Evolutionary conservation across 2,113 vertebrate species (phyloP), one percentile per base, ranked within the genome.

Genomic region (Proteles cristata): DNA sequence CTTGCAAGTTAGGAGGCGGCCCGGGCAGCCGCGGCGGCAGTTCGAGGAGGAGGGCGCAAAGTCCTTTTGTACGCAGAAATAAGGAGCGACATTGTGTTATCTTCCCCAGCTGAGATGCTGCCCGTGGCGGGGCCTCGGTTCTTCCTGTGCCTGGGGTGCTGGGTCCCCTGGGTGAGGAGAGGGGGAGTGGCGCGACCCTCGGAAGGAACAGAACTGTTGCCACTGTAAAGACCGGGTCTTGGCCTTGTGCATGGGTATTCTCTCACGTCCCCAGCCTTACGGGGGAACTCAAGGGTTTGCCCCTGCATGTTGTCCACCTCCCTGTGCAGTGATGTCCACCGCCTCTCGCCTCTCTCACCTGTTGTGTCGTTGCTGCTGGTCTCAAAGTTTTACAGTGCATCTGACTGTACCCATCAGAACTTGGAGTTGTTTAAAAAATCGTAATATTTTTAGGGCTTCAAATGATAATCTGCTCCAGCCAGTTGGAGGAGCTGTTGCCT

Each of bases 1-100:
- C 94, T 92, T 92, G 97, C 96, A 97, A 98, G 97, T 98, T 97
- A 96, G 96, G 93, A 94, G 94, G 95, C 93, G 95, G 93, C 91
- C 80, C 65, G 14, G 97, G 95, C 92, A 48, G 86, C 81, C 66
- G 94, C 90, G 85, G 86, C 96, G 90, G 98, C 98, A 66, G 96
- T 92, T 95, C 61, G 69, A 96, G 94, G 66, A 96, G 96, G 97
- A 98, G 96, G 97, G 96, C 97, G 97, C 96, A 89, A 28, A 98
- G 96, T 93, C 97, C 97, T 98, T 98, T 98, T 98, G 97, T 98
- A 98, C 93, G 87, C 96, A 90, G 92, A 87, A 92, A 92, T 76
- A 93, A 92, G 94, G 96, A 97, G 95, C 88, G 88, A 97, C 95
- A 92, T 97, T 96, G 86, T 97, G 95, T 96, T 90, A 94, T 84